Percentiles rank a stretch among this genome's conserved stretches.
phyloP scores from a whole-genome alignment of 2,888 invertebrate genomes.

The Rhabditoides inermis region DNA sequence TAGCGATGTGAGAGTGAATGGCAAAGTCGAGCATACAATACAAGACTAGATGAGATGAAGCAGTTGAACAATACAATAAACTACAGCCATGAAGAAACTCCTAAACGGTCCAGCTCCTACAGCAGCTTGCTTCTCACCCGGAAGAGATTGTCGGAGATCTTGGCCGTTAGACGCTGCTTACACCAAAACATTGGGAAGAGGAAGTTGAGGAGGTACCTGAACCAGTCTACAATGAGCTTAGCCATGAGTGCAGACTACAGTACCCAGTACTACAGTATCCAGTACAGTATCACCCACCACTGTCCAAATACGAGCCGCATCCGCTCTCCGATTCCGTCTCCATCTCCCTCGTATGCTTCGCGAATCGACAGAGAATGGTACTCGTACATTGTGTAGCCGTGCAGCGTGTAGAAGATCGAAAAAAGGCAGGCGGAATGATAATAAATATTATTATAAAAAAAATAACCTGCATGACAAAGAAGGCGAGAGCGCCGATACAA shows the following conservation, averaged over 20 bases:
- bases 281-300: constrained; percentile 28
- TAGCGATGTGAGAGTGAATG: too few species aligned
- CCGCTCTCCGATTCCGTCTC: constrained; percentile 20
- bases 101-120: too few species aligned
- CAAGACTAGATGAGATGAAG: too few species aligned
- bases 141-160: constrained; percentile 9
- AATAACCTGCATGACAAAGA: constrained; percentile 25
- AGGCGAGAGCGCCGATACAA: constrained; percentile 23
- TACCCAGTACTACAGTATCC: too few species aligned
- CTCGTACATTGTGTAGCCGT: constrained; percentile 40
- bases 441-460: too few species aligned
- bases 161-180: constrained; percentile 7
- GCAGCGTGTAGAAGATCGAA: constrained; percentile 36
- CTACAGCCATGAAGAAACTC: too few species aligned
- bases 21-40: too few species aligned
- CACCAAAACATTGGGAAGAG: constrained; percentile 18
- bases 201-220: too few species aligned
- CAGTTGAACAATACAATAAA: too few species aligned
- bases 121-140: constrained; percentile 5
- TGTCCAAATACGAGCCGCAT: constrained; percentile 30
- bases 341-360: constrained; percentile 27
- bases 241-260: too few species aligned
- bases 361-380: constrained; percentile 25
- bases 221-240: too few species aligned
- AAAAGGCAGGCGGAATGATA: too few species aligned